These are phyloP conservation scores for Kryptolebias ocellatus DNA, from an alignment of 2,797 vertebrate genomes.

Conservation along the genomic window DNA sequence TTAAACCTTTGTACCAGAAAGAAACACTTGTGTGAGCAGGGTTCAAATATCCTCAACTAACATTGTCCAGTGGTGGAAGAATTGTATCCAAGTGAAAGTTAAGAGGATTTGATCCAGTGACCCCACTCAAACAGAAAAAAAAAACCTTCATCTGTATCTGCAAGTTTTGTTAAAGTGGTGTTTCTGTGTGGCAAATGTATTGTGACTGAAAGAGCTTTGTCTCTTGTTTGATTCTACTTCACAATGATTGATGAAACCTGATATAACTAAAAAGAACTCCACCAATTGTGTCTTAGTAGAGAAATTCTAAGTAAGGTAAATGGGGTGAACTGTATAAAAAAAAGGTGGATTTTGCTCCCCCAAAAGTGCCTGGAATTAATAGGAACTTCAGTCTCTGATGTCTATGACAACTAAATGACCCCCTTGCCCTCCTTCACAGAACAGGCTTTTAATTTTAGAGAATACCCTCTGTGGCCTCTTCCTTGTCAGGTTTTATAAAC, in stretches of 20 bases:
- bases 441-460: too few relatives aligned
- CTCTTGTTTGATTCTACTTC: not conserved
- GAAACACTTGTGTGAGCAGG: conserved; percentile 13
- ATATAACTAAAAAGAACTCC: conserved; percentile 6
- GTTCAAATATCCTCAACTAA: conserved; percentile 17
- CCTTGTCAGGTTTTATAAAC: too few relatives aligned
- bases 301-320: conserved; percentile 30
- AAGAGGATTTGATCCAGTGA: conserved; percentile 80
- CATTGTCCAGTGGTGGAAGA: conserved; percentile 55
- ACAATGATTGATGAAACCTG: conserved; percentile 22
- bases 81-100: conserved; percentile 60
- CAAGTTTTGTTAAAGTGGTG: not conserved
- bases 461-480: too few relatives aligned
- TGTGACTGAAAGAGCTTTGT: not conserved
- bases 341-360: conserved; percentile 28
- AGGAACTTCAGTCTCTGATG: too few relatives aligned
- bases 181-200: not conserved
- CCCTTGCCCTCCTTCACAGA: too few relatives aligned
- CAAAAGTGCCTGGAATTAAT: not conserved
- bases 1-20: conserved; percentile 12
- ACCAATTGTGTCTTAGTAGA: conserved; percentile 17
- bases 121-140: conserved; percentile 38
- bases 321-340: conserved; percentile 33
- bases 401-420: too few relatives aligned
- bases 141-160: not conserved